These are phyloP conservation scores for Myiagra hebetior DNA, from an alignment of 2,113 vertebrate species.

Conservation along the genomic window DNA sequence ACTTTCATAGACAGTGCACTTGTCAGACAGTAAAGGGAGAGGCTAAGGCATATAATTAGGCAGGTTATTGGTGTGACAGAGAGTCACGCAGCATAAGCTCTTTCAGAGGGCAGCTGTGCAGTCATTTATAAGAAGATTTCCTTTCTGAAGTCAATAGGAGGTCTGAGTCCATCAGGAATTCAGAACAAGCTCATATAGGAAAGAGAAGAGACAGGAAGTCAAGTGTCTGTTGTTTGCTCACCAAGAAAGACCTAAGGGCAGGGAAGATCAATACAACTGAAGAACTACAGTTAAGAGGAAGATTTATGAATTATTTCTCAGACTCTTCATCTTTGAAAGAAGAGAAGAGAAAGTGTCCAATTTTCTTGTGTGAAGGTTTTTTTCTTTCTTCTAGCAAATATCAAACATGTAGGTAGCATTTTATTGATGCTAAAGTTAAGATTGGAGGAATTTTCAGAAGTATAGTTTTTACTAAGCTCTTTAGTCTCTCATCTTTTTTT, in stretches of 20 bases:
- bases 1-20: not conserved
- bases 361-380: not conserved
- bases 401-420: not conserved
- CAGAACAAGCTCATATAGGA: not conserved
- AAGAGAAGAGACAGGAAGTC: not conserved
- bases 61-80: not conserved
- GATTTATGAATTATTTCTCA: conserved; percentile 44
- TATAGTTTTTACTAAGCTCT: not conserved
- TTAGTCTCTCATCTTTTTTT: not conserved
- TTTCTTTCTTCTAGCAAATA: not conserved
- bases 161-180: not conserved
- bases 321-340: not conserved
- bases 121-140: not conserved
- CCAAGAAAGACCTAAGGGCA: not conserved
- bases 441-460: not conserved
- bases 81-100: not conserved
- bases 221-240: conserved; percentile 17
- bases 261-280: conserved; percentile 11
- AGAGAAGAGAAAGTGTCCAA: not conserved
- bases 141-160: not conserved
- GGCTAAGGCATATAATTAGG: not conserved
- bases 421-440: not conserved
- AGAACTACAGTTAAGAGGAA: not conserved
- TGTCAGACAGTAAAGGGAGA: not conserved
- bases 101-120: not conserved